Conservation (phyloP, 2,888 invertebrate genomes). For the Pseudanteris insignis region DNA sequence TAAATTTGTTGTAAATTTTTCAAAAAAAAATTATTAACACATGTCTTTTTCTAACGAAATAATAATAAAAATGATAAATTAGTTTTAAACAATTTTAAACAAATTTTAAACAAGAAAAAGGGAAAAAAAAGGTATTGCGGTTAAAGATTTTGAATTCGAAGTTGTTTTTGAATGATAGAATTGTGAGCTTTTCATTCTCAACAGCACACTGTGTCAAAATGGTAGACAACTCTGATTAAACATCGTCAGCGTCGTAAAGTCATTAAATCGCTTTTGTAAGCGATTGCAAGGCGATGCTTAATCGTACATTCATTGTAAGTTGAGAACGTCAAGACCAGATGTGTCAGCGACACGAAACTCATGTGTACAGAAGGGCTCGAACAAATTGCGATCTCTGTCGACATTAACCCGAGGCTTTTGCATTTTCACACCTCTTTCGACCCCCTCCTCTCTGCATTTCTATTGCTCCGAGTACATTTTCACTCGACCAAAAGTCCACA, state of each 20-base stretch:
- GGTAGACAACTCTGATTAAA: constrained; percentile 36
- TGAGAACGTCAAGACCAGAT: constrained; percentile 41
- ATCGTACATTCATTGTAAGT: constrained; percentile 43
- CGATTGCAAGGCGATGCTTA: constrained; percentile 41
- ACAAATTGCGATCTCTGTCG: constrained; percentile 37
- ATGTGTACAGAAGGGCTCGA: constrained; percentile 31
- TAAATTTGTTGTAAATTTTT: too few relatives aligned
- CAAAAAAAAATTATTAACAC: too few relatives aligned
- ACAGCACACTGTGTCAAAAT: constrained; percentile 28
- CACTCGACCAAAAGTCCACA: too few relatives aligned
- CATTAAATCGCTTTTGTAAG: constrained; percentile 43
- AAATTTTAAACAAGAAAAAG: too few relatives aligned
- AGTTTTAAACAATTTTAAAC: too few relatives aligned
- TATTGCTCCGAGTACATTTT: too few relatives aligned
- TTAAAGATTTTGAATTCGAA: too few relatives aligned
- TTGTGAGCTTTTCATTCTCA: constrained; percentile 36
- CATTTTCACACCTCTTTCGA: constrained; percentile 25
- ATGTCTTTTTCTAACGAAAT: too few relatives aligned
- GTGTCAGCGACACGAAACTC: constrained; percentile 43
- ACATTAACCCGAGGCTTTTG: constrained; percentile 28
- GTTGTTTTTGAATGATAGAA: too few relatives aligned
- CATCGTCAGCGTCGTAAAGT: constrained; percentile 33
- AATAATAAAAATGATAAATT: too few relatives aligned
- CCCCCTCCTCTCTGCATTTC: too few relatives aligned
- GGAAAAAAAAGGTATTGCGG: too few relatives aligned